Evolutionary conservation across 2,888 invertebrate genomes (phyloP).

Genomic region (Phengaris alcon): DNA sequence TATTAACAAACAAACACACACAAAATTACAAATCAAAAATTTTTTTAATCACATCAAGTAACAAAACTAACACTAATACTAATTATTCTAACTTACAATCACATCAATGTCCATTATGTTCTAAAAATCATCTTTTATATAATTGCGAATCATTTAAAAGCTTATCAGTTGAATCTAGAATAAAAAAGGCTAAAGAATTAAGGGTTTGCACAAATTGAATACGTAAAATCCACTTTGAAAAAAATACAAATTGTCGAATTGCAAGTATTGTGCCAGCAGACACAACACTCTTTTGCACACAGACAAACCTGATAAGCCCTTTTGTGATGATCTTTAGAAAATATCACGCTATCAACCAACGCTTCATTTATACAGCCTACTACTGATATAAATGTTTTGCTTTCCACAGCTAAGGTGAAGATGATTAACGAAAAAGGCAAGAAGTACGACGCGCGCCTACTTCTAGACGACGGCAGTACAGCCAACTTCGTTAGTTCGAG

Average conservation of each 20-base stretch:
- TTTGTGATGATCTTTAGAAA: too few species aligned
- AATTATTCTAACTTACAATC: neutral
- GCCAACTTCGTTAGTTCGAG: neutral
- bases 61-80: slow-evolving; percentile 19
- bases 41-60: slow-evolving; percentile 31
- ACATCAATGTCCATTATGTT: too few species aligned
- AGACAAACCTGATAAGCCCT: too few species aligned
- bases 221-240: slow-evolving; percentile 35
- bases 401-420: slow-evolving; percentile 33
- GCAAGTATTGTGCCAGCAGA: slow-evolving; percentile 30
- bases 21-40: neutral
- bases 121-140: too few species aligned
- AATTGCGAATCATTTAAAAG: too few species aligned
- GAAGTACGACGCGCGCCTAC: slow-evolving; percentile 25
- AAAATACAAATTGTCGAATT: slow-evolving; percentile 34
- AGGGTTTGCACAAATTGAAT: slow-evolving; percentile 38
- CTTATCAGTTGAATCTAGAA: slow-evolving; percentile 32
- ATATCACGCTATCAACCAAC: too few species aligned
- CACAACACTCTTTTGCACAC: too few species aligned
- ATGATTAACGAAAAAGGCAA: slow-evolving; percentile 23
- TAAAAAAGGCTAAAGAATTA: slow-evolving; percentile 35
- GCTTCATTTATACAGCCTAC: slow-evolving; percentile 3
- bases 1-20: neutral
- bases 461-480: slow-evolving; percentile 35
- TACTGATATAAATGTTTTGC: slow-evolving; percentile 28